These are phyloP conservation scores for Microcebus lehilahytsara DNA, from an alignment of 2,113 vertebrate genomes.

Conservation along the genomic window DNA sequence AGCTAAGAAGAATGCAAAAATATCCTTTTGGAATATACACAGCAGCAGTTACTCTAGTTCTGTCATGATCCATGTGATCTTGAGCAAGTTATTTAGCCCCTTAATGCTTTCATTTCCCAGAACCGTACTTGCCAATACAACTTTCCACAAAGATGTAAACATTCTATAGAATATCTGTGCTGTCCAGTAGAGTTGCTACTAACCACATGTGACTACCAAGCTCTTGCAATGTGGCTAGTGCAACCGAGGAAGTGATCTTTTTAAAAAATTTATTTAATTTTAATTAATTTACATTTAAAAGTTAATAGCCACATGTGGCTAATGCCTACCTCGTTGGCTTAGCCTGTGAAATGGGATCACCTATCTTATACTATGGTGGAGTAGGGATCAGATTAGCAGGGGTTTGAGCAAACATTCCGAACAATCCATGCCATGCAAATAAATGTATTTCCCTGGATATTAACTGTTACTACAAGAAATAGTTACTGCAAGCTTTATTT, in stretches of 20 bases:
- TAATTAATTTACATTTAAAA: background rate
- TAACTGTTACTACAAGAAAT: conserved; percentile 22
- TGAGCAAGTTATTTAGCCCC: background rate
- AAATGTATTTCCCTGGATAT: background rate
- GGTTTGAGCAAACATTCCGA: background rate
- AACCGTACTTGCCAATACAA: background rate
- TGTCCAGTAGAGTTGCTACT: background rate
- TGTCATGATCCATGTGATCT: background rate
- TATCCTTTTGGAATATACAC: background rate
- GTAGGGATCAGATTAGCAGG: background rate
- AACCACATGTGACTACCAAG: background rate
- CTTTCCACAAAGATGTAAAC: background rate
- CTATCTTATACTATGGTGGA: background rate
- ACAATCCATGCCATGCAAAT: background rate
- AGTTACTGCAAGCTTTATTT: conserved; percentile 13
- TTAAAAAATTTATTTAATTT: background rate
- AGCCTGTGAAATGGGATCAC: background rate
- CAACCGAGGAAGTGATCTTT: background rate
- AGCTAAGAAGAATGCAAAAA: background rate
- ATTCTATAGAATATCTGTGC: background rate
- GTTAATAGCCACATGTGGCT: background rate
- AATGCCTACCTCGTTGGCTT: background rate
- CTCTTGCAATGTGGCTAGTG: background rate
- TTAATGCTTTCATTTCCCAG: background rate
- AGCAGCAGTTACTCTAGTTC: background rate